Base-by-base conservation (phyloP, 1,140 invertebrate species). In the Orussus abietinus region DNA sequence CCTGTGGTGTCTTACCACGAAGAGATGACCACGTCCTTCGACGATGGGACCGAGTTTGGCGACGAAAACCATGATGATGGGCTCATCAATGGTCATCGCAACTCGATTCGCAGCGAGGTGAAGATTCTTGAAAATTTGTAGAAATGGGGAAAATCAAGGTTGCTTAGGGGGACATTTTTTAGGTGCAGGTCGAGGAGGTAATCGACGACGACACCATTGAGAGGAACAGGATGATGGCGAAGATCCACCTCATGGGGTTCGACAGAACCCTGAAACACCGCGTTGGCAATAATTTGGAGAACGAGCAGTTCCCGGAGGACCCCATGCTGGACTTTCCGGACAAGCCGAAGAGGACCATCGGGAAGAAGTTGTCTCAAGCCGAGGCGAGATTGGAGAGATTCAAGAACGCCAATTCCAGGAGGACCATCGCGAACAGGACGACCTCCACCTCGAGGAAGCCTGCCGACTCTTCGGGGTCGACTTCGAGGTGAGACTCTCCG, bases 1-100 rank as follows among this genome's bases (percentile, higher is more conserved):
- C 66, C 65, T n/a, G 54, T 66, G 18, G 56, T 67, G 32, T 51
- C 55, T 14, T 49, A 60, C 40, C 55, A 64, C 53, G 50, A 72
- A 45, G 56, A 69, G 43, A 42, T 65, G 40, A 47, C 35, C 32
- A 10, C 10, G 34, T 25, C 26, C 49, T 38, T 3, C 34, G 6
- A 42, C 1, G 33, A 51, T 13, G 41, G 47, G 12, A 25, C 11
- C 10, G 49, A 53, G 35, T 57, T 55, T 38, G 49, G 34, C 25
- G 51, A 54, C 32, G 52, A 55, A 37, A 55, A 63, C 38, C 43
- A 55, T 40, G 37, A 37, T 10, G 28, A 41, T 47, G 45, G 35
- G 43, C 39, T 50, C 55, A 38, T 40, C 31, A 55, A 59, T 40
- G 55, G 57, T 53, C 44, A 47, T 33, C 42, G 41, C 28, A 45